A percentile compares a stretch with the other conserved stretches of the same genome.
phyloP scores from a whole-genome alignment of 1,140 invertebrate genomes.

The Penaeus indicus region DNA sequence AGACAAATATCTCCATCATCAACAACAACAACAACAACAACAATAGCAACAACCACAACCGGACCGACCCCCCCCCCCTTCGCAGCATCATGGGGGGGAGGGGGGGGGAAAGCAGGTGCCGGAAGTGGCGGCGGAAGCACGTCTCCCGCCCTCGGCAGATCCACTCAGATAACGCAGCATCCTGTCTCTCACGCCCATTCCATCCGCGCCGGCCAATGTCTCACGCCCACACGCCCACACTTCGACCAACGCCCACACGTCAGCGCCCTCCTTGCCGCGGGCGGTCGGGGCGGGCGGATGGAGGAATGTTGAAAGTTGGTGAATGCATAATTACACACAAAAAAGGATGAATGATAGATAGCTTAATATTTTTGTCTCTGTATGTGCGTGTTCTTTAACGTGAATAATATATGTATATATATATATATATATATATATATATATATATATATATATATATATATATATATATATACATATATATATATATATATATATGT shows the following conservation, averaged over 20 bases:
- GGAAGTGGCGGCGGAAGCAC: constrained; percentile 35
- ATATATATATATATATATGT: constrained; percentile 32
- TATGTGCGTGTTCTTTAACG: background rate
- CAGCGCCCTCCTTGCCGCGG: background rate
- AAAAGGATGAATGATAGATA: too few species aligned
- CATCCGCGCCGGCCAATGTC: constrained; percentile 17
- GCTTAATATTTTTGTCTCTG: background rate
- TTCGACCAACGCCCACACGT: background rate
- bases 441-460: constrained; percentile 35
- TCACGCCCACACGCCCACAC: constrained; percentile 23
- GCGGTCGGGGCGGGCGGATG: background rate
- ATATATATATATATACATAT: constrained; percentile 21
- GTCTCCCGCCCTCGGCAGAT: constrained; percentile 34
- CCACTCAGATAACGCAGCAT: constrained; percentile 45
- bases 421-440: constrained; percentile 41
- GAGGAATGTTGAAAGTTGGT: background rate
- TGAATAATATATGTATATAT: constrained; percentile 31
- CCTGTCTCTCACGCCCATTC: constrained; percentile 39
- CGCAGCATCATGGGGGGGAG: background rate
- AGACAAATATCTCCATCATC: too few species aligned
- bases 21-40: too few species aligned
- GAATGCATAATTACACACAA: too few species aligned
- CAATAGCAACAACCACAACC: too few species aligned
- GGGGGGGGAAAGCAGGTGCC: constrained; percentile 33
- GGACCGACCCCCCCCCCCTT: too few species aligned